Conservation (phyloP, 35 echinoderm and acorn worm genomes). For the Apostichopus parvimensis region DNA sequence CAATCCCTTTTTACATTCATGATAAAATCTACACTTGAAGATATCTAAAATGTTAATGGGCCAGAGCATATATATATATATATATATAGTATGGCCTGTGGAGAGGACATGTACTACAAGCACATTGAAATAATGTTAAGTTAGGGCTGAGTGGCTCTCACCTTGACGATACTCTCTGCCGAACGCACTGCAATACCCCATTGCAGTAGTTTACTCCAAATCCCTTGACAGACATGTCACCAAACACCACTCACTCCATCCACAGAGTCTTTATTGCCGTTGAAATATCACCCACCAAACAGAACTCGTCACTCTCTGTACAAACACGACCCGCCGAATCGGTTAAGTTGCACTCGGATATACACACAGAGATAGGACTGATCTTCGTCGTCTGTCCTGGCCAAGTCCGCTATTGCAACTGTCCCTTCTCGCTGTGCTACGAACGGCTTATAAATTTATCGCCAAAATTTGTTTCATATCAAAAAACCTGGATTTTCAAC, state of each 20-base stretch:
- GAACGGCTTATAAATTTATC: constrained; percentile 31
- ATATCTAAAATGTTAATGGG: no score
- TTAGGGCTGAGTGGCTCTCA: neutral
- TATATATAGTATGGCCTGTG: no score
- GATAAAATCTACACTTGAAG: no score
- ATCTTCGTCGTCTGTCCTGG: constrained; percentile 1
- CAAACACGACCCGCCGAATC: constrained; percentile 16
- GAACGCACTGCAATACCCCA: neutral
- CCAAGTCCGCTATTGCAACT: constrained; percentile 17
- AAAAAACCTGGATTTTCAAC: constrained; percentile 4
- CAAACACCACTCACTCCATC: constrained; percentile 23
- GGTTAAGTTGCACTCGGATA: neutral
- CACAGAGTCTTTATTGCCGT: constrained; percentile 14
- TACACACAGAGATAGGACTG: neutral
- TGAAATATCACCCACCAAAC: constrained; percentile 47
- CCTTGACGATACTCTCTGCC: neutral
- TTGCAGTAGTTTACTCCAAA: constrained; percentile 13
- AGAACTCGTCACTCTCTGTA: constrained; percentile 28
- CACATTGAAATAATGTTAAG: no score
- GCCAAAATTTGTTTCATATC: constrained; percentile 50
- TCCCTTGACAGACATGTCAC: constrained; percentile 40
- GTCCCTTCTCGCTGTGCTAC: neutral
- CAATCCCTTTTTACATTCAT: no score
- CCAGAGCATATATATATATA: no score
- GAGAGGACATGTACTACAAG: no score